These are phyloP conservation scores for Calidris pugnax DNA, from an alignment of 2,113 vertebrate genomes.

Conservation along the genomic window DNA sequence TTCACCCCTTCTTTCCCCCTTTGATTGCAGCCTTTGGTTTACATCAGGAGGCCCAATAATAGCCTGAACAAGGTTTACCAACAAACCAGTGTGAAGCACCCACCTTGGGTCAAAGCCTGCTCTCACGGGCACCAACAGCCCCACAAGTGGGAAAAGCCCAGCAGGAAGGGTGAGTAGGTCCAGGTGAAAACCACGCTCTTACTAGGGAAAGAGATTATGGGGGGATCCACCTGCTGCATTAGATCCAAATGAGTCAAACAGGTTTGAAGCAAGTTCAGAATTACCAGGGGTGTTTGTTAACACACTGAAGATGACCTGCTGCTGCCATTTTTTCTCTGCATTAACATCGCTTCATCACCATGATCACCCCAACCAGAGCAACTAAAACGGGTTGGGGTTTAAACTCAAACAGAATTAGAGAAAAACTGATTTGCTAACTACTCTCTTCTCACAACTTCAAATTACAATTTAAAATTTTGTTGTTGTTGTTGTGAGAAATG, in stretches of 20 bases:
- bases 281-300: background rate
- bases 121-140: background rate
- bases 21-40: background rate
- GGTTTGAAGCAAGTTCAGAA: background rate
- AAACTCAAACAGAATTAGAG: background rate
- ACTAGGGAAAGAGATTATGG: background rate
- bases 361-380: background rate
- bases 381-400: background rate
- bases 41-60: background rate
- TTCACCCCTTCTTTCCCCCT: background rate
- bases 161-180: background rate
- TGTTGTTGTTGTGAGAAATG: background rate
- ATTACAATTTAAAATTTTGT: background rate
- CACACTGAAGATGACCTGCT: background rate
- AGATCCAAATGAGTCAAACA: background rate
- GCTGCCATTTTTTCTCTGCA: background rate
- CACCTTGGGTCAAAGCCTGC: background rate
- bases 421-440: background rate
- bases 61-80: background rate
- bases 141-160: background rate
- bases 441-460: background rate
- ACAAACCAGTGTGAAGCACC: background rate
- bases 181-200: background rate
- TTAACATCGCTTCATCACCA: background rate
- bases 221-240: background rate